Conservation (phyloP, 2,888 invertebrate species). For the Acrobasis consociella region DNA sequence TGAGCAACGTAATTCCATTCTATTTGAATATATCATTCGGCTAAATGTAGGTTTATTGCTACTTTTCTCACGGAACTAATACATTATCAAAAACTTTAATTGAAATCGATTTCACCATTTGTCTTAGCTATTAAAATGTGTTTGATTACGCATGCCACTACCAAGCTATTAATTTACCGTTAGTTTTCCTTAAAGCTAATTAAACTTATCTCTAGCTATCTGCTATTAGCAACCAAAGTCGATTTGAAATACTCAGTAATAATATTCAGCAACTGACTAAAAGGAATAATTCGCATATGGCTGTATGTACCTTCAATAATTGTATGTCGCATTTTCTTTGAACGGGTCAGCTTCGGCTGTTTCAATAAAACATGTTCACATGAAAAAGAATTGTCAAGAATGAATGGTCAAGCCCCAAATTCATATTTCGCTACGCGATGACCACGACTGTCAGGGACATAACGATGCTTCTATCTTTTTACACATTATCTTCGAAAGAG, state of each 20-base stretch:
- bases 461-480: slow-evolving; percentile 73
- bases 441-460: slow-evolving; percentile 62
- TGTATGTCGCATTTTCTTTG: slow-evolving; percentile 54
- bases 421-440: slow-evolving; percentile 67
- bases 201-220: slow-evolving; percentile 31
- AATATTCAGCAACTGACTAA: slow-evolving; percentile 46
- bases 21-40: slow-evolving; percentile 80
- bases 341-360: slow-evolving; percentile 41
- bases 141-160: slow-evolving; percentile 55
- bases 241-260: slow-evolving; percentile 34
- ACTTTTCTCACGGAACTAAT: slow-evolving; percentile 82
- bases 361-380: slow-evolving; percentile 61
- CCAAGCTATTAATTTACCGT: slow-evolving; percentile 51
- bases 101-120: slow-evolving; percentile 76
- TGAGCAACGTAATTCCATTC: slow-evolving; percentile 74
- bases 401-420: slow-evolving; percentile 72
- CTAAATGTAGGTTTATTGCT: slow-evolving; percentile 81
- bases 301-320: slow-evolving; percentile 45
- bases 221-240: slow-evolving; percentile 5
- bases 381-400: slow-evolving; percentile 68
- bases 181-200: slow-evolving; percentile 53
- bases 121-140: slow-evolving; percentile 63
- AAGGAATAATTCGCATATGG: slow-evolving; percentile 55
- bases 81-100: slow-evolving; percentile 77
- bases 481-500: slow-evolving; percentile 73